Conservation (phyloP, 2,113 vertebrate genomes). For the Mungos mungo region DNA sequence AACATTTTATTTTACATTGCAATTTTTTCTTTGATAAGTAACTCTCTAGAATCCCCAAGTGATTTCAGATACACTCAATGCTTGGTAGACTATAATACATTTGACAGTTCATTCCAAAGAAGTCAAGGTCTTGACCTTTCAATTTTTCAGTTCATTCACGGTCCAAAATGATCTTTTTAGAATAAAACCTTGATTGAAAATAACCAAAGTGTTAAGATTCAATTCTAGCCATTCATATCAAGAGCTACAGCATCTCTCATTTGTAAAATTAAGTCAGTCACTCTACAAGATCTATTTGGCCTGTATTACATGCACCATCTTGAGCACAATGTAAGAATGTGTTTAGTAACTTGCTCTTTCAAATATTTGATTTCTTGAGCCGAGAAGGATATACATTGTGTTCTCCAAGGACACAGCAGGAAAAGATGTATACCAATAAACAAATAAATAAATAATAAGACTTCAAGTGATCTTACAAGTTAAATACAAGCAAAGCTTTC, state of each 20-base stretch:
- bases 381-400: not conserved
- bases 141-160: not conserved
- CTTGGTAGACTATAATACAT: not conserved
- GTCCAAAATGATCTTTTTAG: not conserved
- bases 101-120: not conserved
- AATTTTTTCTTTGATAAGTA: not conserved
- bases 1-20: not conserved
- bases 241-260: not conserved
- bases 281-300: not conserved
- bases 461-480: not conserved
- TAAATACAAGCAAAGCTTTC: not conserved
- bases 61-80: not conserved
- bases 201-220: conserved; percentile 27
- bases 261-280: conserved; percentile 1
- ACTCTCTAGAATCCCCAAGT: not conserved
- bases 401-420: not conserved
- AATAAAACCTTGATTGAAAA: conserved; percentile 31
- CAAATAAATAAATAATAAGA: not conserved
- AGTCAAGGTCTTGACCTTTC: not conserved
- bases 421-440: not conserved
- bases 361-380: not conserved
- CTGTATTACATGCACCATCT: not conserved
- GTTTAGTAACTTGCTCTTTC: not conserved
- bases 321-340: not conserved
- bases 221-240: not conserved